Percentiles rank a stretch among this genome's conserved stretches.
Conservation (phyloP, 2,888 invertebrate species). For the Agapetus fuscipes region DNA sequence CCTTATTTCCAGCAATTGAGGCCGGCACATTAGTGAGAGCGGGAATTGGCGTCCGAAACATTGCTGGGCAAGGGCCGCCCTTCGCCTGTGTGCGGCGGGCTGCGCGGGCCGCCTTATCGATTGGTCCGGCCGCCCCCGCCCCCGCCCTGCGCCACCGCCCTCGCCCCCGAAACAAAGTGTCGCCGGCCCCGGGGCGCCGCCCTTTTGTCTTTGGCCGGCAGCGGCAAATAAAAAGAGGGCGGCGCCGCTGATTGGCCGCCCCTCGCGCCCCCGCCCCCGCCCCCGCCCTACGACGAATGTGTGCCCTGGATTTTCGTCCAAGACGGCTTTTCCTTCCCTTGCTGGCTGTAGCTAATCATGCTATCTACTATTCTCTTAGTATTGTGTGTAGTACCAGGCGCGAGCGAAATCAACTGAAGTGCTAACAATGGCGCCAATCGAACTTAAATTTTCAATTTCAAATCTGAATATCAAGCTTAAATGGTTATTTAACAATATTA, state of each 20-base stretch:
- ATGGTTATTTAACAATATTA: no score
- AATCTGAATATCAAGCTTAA: no score
- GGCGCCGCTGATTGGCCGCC: constrained; percentile 31
- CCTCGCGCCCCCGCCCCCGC: constrained; percentile 22
- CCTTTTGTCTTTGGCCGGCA: constrained; percentile 23
- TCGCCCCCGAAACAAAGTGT: constrained; percentile 41
- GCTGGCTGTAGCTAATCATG: no score
- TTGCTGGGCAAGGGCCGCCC: no score
- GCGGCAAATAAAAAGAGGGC: constrained; percentile 30
- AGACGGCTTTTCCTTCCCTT: not conserved
- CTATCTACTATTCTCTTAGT: no score
- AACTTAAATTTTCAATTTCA: no score
- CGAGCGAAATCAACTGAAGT: no score
- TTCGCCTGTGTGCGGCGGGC: constrained; percentile 25
- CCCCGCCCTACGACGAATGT: constrained; percentile 3
- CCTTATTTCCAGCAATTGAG: no score
- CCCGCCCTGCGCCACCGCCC: constrained; percentile 36
- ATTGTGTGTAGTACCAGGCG: no score
- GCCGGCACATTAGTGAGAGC: no score
- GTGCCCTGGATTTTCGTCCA: not conserved
- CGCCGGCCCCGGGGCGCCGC: constrained; percentile 26
- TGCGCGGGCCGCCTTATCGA: constrained; percentile 30
- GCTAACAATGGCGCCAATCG: no score
- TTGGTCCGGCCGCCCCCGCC: constrained; percentile 46
- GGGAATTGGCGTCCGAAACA: no score